Evolutionary conservation across 2,797 vertebrate species (phyloP).

Genomic region (Carcharodon carcharias): DNA sequence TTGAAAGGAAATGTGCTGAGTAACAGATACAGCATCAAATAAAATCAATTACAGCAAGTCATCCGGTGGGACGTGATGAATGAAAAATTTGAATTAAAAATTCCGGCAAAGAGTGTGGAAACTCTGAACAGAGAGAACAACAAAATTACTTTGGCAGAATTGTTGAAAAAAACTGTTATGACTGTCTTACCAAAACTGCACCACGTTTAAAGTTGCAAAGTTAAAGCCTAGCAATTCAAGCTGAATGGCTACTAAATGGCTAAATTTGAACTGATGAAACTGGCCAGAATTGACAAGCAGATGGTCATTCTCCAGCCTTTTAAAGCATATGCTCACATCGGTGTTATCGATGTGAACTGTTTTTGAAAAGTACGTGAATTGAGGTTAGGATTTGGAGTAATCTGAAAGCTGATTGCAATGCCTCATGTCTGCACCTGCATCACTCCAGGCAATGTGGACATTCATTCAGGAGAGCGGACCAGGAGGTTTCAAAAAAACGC

Average conservation of each 20-base stretch:
- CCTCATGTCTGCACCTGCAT: background rate
- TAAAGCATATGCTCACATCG: background rate
- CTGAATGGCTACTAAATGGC: background rate
- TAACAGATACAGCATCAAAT: background rate
- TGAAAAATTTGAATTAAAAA: background rate
- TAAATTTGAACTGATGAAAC: background rate
- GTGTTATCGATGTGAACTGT: background rate
- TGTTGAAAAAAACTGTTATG: background rate
- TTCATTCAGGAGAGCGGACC: background rate
- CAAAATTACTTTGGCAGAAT: no score
- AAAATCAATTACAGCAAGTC: background rate
- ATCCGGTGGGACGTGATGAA: background rate
- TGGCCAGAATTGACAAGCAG: background rate
- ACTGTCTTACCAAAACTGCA: background rate
- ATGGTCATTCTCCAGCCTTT: background rate
- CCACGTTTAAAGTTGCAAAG: background rate
- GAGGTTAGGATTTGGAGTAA: background rate
- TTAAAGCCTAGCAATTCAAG: background rate
- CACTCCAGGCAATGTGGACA: background rate
- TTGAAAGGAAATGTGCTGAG: conserved; percentile 12
- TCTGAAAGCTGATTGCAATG: background rate
- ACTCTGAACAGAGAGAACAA: background rate
- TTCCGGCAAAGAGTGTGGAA: background rate
- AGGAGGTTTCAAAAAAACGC: no score
- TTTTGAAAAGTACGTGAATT: background rate